phyloP scores from a whole-genome alignment of 2,113 vertebrate species.

The Proterorhinus semilunaris region DNA sequence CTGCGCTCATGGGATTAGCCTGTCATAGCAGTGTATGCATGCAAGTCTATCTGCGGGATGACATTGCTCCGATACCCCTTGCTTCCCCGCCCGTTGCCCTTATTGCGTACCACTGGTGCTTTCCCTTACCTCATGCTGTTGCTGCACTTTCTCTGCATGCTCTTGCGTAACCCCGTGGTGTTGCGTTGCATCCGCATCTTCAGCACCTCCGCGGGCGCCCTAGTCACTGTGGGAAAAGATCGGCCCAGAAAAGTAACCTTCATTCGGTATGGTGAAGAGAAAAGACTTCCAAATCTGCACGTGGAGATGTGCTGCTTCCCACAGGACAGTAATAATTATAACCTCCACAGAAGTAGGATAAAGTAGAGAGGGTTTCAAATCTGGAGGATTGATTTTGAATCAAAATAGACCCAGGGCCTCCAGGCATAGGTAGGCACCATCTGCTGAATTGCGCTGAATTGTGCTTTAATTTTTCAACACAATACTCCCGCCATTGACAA shows the following conservation, averaged over 20 bases:
- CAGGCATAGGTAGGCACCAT: too few relatives aligned
- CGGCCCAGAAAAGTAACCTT: conserved; percentile 67
- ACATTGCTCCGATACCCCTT: conserved; percentile 64
- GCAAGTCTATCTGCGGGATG: conserved; percentile 46
- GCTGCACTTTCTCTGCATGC: conserved; percentile 60
- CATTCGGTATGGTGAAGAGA: conserved; percentile 44
- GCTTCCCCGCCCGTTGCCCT: conserved; percentile 25
- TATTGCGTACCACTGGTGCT: conserved; percentile 46
- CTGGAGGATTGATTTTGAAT: conserved; percentile 23
- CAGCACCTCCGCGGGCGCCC: conserved; percentile 46
- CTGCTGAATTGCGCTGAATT: too few relatives aligned
- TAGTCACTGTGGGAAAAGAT: conserved; percentile 57
- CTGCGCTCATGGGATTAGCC: conserved; percentile 66
- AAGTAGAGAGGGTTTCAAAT: conserved; percentile 11
- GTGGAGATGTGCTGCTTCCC: conserved; percentile 23
- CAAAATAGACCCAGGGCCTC: conserved; percentile 9
- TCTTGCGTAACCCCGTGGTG: conserved; percentile 55
- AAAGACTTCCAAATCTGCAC: conserved; percentile 28
- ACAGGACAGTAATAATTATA: conserved; percentile 31
- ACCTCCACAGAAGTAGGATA: conserved; percentile 45
- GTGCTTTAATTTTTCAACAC: too few relatives aligned
- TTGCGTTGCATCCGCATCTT: conserved; percentile 42
- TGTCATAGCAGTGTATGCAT: conserved; percentile 40
- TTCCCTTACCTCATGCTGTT: conserved; percentile 55
- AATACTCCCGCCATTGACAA: too few relatives aligned